phyloP scores from a whole-genome alignment of 2,888 invertebrate species.

The Metallyticus violacea region DNA sequence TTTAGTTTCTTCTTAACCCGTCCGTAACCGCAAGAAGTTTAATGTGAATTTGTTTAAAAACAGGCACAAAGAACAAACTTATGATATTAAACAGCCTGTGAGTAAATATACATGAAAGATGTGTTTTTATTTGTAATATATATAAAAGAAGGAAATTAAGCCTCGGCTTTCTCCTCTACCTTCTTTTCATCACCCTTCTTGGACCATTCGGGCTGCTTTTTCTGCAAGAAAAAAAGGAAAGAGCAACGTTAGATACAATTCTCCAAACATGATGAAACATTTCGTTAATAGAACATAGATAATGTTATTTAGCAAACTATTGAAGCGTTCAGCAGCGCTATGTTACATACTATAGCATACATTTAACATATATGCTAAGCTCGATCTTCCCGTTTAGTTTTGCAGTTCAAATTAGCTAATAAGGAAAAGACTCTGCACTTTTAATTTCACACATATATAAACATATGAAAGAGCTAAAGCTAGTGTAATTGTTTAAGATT shows the following conservation, averaged over 20 bases:
- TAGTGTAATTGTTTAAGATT: no score
- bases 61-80: background rate
- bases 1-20: background rate
- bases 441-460: no score
- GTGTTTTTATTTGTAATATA: background rate
- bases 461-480: no score
- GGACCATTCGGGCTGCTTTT: constrained; percentile 88
- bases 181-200: constrained; percentile 86
- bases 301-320: background rate
- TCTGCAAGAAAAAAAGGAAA: constrained; percentile 59
- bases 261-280: background rate
- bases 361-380: no score
- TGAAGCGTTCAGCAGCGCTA: background rate
- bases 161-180: constrained; percentile 84
- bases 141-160: constrained; percentile 54
- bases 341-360: no score
- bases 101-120: background rate
- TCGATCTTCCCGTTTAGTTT: no score
- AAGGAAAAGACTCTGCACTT: no score
- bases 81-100: background rate
- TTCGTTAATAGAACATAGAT: background rate
- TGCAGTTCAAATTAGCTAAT: no score
- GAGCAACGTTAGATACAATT: background rate
- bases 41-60: background rate
- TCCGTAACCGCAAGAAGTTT: background rate